Base-by-base conservation (phyloP, 92 coral and sea anemone genomes). In the Porites rus region DNA sequence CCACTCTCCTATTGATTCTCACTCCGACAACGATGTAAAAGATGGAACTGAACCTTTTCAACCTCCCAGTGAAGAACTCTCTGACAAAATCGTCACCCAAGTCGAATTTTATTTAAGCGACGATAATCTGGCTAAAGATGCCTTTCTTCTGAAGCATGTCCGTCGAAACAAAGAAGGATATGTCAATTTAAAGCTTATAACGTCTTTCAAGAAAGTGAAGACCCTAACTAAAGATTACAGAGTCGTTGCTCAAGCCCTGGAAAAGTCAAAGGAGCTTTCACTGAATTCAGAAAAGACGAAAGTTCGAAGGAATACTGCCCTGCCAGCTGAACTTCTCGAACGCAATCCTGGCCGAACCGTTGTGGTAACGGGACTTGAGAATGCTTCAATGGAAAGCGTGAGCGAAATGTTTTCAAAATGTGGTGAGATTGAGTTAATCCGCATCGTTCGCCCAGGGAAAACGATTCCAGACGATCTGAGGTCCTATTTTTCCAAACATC, bases 81-180 rank as follows among this genome's bases (percentile, higher is more conserved):
- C 90, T 63, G 92, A 86, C 90, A 97, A 90, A 84, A 97, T 97
- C 22, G 87, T 87, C 10, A 63, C 88, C 13, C 99, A 97, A 78
- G 99, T 97, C n/a, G 99, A 97, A 96, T 82, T 90, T 78, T 97
- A 97, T 86, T 79, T 97, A 86, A 89, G 99, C 87, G 96, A 95
- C 69, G 98, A 95, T 51, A 95, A 96, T 63, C 81, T 97, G 79
- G 91, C 97, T 6, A 93, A 94, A 66, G 99, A 97, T 88, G 99
- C 99, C 51, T 97, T 97, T 62, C 91, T 97, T 6, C 90, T 97
- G 77, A 97, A 97, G 76, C 99, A 97, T 82, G 99, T 97, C 25
- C 97, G 99, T 21, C 97, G 99, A 7, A 96, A 97, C 90, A 97
- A 95, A 81, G 99, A 97, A 62, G 99, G 99, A 6, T 97, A 82